Conservation (phyloP, 2,113 vertebrate species). For the Sturnus vulgaris region DNA sequence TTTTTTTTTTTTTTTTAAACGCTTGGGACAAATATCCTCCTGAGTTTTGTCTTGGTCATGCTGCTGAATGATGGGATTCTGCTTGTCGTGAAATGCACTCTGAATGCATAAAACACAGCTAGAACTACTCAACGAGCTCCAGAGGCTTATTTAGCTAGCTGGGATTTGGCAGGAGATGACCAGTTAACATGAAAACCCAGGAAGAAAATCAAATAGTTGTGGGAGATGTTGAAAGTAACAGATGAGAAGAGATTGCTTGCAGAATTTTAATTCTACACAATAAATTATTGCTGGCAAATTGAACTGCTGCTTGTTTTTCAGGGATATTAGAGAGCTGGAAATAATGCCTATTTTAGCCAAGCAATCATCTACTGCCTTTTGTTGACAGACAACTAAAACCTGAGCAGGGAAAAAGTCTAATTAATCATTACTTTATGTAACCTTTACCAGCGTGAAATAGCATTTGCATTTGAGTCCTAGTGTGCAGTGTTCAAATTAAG, state of each 20-base stretch:
- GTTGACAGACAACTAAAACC: background rate
- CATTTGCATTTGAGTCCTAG: background rate
- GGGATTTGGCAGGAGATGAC: background rate
- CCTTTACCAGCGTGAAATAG: background rate
- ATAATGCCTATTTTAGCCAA: background rate
- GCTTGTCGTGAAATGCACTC: background rate
- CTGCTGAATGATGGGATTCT: background rate
- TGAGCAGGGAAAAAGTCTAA: background rate
- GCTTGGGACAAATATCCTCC: background rate
- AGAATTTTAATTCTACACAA: background rate
- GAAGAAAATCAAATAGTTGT: constrained; percentile 37
- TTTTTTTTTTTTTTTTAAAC: background rate
- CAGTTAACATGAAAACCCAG: constrained; percentile 20
- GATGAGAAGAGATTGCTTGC: background rate
- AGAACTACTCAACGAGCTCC: background rate
- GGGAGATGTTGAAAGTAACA: constrained; percentile 23
- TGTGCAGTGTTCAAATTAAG: background rate
- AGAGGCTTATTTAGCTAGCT: background rate
- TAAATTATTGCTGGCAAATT: background rate
- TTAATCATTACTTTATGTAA: constrained; percentile 18
- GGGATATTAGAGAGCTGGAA: background rate
- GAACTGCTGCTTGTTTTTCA: background rate
- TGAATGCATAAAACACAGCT: background rate
- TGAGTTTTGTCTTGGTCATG: background rate
- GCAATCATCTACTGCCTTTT: background rate